Evolutionary conservation across 2,113 vertebrate species (phyloP), one percentile per base, ranked within the genome.

Genomic region (Dinomys branickii): DNA sequence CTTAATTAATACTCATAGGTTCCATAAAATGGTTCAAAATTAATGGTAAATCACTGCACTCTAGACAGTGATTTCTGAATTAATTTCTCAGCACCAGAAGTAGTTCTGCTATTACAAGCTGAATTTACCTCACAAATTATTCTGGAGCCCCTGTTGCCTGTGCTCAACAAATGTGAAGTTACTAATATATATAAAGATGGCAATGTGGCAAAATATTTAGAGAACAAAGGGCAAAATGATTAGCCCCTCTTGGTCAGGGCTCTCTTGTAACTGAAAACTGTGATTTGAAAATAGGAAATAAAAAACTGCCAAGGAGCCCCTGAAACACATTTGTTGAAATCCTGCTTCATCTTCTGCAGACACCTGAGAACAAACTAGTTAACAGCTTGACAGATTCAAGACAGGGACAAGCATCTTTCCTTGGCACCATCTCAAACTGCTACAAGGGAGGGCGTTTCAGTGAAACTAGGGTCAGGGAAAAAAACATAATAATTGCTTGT

Each of bases 331-430:
- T 97, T 98, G 94, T 97, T 97, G 97, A 98, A 98, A 98, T 97
- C 38, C 85, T 96, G 84, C 90, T 97, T 98, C 96, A 95, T 98
- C 96, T 98, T 98, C 88, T 94, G 47, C 92, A 95, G 97, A 98
- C 95, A 98, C 88, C 97, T 97, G 92, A 98, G 96, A 96, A 98
- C 94, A 98, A 98, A 98, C 96, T 96, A 98, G 92, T 98, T 98
- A 98, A 96, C 97, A 97, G 73, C 94, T 96, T 98, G 97, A 98
- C 94, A 97, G 97, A 96, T 96, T 98, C 97, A 85, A 97, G 96
- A 97, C 71, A 96, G 90, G 88, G 93, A 97, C 52, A 97, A 97
- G 85, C 73, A 90, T 84, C 94, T 97, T 98, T 95, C 87, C 35
- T 86, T 98, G 96, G 97, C 86, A 98, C 85, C 95, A 58, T 84